Evolutionary conservation across 2,113 vertebrate species (phyloP), one percentile per base, ranked within the genome.

Genomic region (Perca flavescens): DNA sequence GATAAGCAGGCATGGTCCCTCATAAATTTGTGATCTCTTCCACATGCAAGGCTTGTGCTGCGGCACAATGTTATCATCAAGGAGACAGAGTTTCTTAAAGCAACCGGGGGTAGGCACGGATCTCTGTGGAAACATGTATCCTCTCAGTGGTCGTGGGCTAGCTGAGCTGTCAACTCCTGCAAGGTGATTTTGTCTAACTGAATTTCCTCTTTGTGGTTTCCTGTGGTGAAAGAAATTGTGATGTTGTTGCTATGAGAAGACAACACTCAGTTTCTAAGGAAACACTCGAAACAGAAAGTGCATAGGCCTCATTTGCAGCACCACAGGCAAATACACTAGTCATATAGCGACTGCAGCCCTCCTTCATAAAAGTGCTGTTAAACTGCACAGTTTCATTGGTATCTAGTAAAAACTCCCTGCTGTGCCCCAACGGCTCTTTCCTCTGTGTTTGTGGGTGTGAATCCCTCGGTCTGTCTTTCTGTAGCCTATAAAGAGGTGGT

Each of bases 191-290:
- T 47, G 28, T 68, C 75, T 77, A 82, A 89, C 86, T 89, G 56
- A 84, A 80, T 89, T 92, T 92, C 84, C 79, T 89, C 71, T 85
- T 72, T 90, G 86, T 67, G 86, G 90, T 90, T 95, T 94, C 93
- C 92, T 91, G 89, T 91, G 76, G 78, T 86, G 84, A 86, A 67
- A 61, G 77, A 79, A 66, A 82, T 91, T 74, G 86, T 84, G 75
- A 72, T 81, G 87, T 85, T 82, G 93, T 94, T 92, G 91, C 91
- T 89, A 90, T 63, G 86, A 83, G 75, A 46, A 86, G 77, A 87
- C 77, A 92, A 93, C 93, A 94, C 50, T 79, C 21, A 0, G 89
- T 95, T 91, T 89, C 93, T 92, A 93, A 93, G 92, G 94, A 92
- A 94, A 91, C 89, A 60, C 25, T 67, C 54, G 2, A 85, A 82